Conservation (phyloP, 2,113 vertebrate genomes). For the Xiphophorus maculatus region DNA sequence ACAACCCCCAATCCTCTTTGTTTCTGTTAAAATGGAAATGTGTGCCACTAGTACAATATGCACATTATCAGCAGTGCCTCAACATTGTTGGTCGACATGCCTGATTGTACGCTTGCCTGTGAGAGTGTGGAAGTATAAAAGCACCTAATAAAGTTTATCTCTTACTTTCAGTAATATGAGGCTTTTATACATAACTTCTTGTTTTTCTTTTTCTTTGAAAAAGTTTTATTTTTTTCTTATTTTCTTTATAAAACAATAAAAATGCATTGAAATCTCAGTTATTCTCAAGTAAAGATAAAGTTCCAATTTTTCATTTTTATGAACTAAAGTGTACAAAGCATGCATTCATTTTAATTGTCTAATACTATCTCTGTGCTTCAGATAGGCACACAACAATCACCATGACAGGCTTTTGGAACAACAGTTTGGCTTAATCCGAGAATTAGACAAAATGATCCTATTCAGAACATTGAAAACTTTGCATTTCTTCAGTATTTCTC, state of each 20-base stretch:
- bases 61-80: conserved; percentile 72
- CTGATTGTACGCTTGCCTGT: conserved; percentile 63
- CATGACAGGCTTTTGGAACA: neutral
- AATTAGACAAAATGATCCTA: neutral
- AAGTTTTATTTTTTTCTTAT: neutral
- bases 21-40: conserved; percentile 80
- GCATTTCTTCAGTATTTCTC: neutral
- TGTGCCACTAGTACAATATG: conserved; percentile 76
- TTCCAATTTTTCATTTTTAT: neutral
- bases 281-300: neutral
- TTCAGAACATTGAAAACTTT: neutral
- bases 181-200: conserved; percentile 13
- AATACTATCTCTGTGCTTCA: conserved; percentile 17
- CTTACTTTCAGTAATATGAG: conserved; percentile 26
- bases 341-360: conserved; percentile 9
- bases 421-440: conserved; percentile 4
- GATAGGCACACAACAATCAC: conserved; percentile 24
- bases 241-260: conserved; percentile 14
- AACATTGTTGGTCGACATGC: conserved; percentile 74
- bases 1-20: conserved; percentile 69
- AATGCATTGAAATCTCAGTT: neutral
- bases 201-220: neutral
- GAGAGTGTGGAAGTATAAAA: conserved; percentile 55
- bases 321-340: neutral
- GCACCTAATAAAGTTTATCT: conserved; percentile 50